phyloP scores from a whole-genome alignment of 2,888 invertebrate species.

The Hyppa rectilinea region DNA sequence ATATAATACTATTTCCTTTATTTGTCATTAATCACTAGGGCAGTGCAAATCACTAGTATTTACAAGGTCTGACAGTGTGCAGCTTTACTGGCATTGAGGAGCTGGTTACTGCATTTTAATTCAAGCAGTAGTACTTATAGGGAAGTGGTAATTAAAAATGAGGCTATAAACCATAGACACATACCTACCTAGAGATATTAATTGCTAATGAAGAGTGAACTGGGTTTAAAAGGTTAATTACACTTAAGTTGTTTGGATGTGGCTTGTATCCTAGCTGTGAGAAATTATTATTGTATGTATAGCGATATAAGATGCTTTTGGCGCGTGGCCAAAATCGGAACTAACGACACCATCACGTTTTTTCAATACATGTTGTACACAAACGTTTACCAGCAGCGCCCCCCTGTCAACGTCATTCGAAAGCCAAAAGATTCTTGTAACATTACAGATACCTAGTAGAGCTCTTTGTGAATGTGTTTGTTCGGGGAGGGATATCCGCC shows the following conservation, averaged over 20 bases:
- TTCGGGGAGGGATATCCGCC: too few relatives aligned
- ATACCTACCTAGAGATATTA: slow-evolving; percentile 10
- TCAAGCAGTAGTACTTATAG: slow-evolving; percentile 30
- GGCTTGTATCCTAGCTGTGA: too few relatives aligned
- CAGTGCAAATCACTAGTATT: slow-evolving; percentile 12
- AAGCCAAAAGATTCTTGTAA: not conserved
- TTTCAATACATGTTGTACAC: not conserved
- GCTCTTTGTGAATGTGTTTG: not conserved
- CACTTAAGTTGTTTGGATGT: not conserved
- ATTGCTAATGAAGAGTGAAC: slow-evolving; percentile 10
- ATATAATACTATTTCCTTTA: not conserved
- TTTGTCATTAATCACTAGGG: not conserved
- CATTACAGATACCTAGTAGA: not conserved
- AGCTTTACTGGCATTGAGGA: slow-evolving; percentile 35
- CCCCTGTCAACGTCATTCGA: not conserved
- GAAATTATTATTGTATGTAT: too few relatives aligned
- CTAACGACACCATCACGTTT: not conserved
- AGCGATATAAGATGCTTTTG: not conserved
- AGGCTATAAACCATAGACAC: slow-evolving; percentile 33
- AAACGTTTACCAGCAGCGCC: not conserved
- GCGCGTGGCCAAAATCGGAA: not conserved
- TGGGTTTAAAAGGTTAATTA: slow-evolving; percentile 7
- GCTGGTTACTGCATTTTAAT: slow-evolving; percentile 45
- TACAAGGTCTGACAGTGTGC: slow-evolving; percentile 18
- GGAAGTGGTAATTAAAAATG: slow-evolving; percentile 52